Evolutionary conservation across 2,113 vertebrate species (phyloP).

Genomic region (Acrocephalus kingi): DNA sequence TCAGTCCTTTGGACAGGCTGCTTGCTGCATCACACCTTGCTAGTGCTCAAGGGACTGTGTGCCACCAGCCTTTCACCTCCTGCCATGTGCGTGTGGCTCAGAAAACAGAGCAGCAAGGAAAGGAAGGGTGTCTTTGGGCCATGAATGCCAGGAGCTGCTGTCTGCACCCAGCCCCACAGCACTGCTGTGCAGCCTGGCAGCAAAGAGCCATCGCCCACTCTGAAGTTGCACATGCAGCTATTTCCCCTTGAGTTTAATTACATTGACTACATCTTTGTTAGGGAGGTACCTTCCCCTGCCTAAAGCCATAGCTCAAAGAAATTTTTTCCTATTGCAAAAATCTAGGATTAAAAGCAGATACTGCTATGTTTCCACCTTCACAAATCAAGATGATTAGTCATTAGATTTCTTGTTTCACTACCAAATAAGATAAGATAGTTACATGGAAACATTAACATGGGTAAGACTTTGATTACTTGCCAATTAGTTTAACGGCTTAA

Average conservation of each 20-base stretch:
- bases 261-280: neutral
- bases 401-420: neutral
- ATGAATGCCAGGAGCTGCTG: neutral
- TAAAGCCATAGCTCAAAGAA: neutral
- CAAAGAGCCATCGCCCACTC: neutral
- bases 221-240: neutral
- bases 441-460: neutral
- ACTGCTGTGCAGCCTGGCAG: neutral
- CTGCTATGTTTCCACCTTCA: neutral
- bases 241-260: neutral
- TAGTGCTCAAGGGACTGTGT: fast-evolving
- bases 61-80: neutral
- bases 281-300: neutral
- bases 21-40: neutral
- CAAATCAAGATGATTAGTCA: neutral
- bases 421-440: neutral
- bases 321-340: neutral
- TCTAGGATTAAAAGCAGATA: neutral
- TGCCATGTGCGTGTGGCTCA: neutral
- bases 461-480: neutral
- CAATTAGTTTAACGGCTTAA: neutral
- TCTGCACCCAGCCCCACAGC: neutral
- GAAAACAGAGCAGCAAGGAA: neutral
- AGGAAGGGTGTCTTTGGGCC: neutral
- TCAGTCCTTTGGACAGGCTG: neutral